These are phyloP conservation scores for Nebria brevicollis DNA, from an alignment of 2,888 invertebrate species.

Conservation along the genomic window DNA sequence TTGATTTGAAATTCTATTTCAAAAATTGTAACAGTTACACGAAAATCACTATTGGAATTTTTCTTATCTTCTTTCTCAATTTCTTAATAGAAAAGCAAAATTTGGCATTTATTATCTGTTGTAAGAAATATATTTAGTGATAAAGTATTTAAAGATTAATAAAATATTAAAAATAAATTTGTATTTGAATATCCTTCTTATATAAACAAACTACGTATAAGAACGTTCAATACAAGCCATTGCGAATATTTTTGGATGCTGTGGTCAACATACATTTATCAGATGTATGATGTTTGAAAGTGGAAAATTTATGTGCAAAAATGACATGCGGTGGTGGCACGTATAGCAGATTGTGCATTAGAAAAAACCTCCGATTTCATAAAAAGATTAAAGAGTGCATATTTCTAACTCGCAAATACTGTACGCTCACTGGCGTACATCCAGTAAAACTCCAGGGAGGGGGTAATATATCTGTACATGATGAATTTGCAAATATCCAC, in stretches of 20 bases:
- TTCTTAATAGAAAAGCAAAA: no score
- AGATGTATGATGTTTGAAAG: conserved; percentile 11
- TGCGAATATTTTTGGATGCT: conserved; percentile 15
- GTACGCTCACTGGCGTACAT: conserved; percentile 15
- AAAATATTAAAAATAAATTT: no score
- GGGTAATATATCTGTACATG: not conserved
- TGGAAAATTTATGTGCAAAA: conserved; percentile 28
- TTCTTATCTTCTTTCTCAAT: no score
- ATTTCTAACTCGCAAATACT: conserved; percentile 36
- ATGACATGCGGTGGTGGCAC: conserved; percentile 21
- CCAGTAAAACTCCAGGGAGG: not conserved
- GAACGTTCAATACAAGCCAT: no score
- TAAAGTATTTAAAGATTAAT: no score
- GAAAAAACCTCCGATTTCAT: conserved; percentile 25
- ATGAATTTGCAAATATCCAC: not conserved
- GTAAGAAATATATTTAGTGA: no score
- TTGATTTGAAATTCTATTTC: no score
- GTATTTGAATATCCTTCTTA: no score
- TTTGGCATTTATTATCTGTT: no score
- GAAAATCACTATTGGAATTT: no score
- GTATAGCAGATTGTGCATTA: conserved; percentile 35
- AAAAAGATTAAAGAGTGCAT: conserved; percentile 33
- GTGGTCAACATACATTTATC: conserved; percentile 32
- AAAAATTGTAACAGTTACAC: no score
- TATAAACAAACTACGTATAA: no score